A percentile compares a stretch with the other conserved stretches of the same genome.
phyloP scores from a whole-genome alignment of 1,140 invertebrate species.

The Lepidurus arcticus region DNA sequence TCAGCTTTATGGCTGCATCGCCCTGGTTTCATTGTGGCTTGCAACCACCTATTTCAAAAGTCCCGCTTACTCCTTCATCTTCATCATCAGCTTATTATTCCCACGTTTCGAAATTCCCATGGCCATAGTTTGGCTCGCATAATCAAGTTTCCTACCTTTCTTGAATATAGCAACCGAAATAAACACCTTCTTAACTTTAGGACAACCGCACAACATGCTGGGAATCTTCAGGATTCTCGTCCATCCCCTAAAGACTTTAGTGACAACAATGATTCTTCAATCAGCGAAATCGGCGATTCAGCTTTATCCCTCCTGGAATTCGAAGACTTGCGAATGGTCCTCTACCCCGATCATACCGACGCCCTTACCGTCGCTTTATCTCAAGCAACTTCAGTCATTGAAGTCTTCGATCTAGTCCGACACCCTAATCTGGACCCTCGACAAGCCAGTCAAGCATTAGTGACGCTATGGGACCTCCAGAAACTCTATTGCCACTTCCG shows the following conservation, averaged over 20 bases:
- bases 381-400: neutral
- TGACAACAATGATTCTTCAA: neutral
- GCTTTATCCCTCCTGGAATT: neutral
- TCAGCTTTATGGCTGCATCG: neutral
- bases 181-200: neutral
- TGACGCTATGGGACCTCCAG: constrained; percentile 38
- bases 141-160: neutral
- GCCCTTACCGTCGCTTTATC: neutral
- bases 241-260: neutral
- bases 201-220: neutral
- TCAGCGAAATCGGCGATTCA: neutral
- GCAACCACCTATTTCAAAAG: neutral
- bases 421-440: neutral
- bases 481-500: constrained; percentile 36
- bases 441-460: constrained; percentile 38
- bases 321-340: constrained; percentile 2
- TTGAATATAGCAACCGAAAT: neutral
- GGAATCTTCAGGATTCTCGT: neutral
- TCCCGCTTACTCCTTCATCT: neutral
- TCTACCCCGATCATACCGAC: constrained; percentile 29
- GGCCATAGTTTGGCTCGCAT: neutral
- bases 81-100: neutral
- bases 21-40: neutral
- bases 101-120: neutral
- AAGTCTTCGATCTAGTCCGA: constrained; percentile 26